Percentiles rank a stretch among this genome's conserved stretches.
These are phyloP conservation scores for Pachyuromys duprasi DNA, from an alignment of 2,797 vertebrate genomes.

Conservation along the genomic window DNA sequence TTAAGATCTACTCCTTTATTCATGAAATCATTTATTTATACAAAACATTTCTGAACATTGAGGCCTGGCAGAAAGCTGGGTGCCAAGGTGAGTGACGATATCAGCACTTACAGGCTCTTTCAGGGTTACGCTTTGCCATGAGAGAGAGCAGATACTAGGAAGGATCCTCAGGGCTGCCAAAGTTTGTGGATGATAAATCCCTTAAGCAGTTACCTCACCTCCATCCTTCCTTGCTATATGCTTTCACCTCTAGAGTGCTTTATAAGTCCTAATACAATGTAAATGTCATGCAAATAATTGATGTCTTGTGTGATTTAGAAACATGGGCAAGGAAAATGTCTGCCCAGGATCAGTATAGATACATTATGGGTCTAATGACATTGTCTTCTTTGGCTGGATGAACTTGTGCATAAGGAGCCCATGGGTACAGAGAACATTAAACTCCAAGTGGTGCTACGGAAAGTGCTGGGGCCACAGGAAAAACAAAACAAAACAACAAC, in stretches of 20 bases:
- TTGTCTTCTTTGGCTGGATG: not conserved
- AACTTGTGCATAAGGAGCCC: not conserved
- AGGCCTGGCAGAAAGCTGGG: not conserved
- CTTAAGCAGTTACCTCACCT: not conserved
- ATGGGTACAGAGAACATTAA: not conserved
- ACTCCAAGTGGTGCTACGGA: not conserved
- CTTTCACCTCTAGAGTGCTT: not conserved
- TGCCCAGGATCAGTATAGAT: not conserved
- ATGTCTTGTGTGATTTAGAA: not conserved
- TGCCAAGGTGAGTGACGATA: accelerated
- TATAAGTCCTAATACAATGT: not conserved
- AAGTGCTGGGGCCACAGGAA: not conserved
- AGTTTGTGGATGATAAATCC: not conserved
- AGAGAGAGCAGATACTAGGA: not conserved
- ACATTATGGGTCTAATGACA: not conserved
- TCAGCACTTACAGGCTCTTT: not conserved
- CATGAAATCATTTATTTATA: not conserved
- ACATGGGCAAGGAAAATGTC: not conserved
- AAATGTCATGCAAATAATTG: not conserved
- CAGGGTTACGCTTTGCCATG: not conserved
- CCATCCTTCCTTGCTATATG: too few relatives aligned
- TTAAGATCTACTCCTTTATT: accelerated
- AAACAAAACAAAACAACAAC: not conserved
- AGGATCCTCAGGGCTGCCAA: not conserved
- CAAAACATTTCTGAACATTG: accelerated